Evolutionary conservation across 2,888 invertebrate species (phyloP).

Genomic region (Mellilla xanthometata): DNA sequence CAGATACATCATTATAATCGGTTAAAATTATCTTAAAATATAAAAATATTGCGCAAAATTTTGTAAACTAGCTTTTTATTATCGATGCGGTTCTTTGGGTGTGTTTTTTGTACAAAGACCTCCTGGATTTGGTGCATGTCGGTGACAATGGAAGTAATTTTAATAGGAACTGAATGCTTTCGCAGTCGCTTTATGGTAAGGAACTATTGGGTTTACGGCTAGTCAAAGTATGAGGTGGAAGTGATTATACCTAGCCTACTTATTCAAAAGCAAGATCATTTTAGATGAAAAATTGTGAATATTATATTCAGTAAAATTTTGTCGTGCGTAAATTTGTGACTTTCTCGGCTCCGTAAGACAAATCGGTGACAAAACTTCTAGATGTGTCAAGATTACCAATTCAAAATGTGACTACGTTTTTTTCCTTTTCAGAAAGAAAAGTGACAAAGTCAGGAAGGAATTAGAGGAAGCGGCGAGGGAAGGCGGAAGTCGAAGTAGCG

Average conservation of each 20-base stretch:
- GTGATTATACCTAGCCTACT: too few species aligned
- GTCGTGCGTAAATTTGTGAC: too few species aligned
- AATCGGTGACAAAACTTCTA: too few species aligned
- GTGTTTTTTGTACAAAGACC: too few species aligned
- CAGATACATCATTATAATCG: too few species aligned
- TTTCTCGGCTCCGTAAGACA: too few species aligned
- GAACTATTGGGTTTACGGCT: neutral
- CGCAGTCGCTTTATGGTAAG: conserved; percentile 18
- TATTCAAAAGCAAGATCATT: too few species aligned
- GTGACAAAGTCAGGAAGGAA: conserved; percentile 94
- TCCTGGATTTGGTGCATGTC: conserved; percentile 13
- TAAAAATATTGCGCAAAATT: neutral
- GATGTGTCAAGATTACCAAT: neutral
- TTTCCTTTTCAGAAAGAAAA: conserved; percentile 88
- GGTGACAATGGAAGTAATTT: conserved; percentile 1
- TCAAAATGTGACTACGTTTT: conserved; percentile 3
- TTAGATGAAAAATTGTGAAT: too few species aligned
- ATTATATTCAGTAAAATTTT: too few species aligned
- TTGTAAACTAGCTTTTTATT: conserved; percentile 10
- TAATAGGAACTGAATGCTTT: conserved; percentile 4
- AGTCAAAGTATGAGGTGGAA: too few species aligned
- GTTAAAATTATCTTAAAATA: too few species aligned
- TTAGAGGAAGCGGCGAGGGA: conserved; percentile 94
- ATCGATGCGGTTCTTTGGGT: conserved; percentile 2
- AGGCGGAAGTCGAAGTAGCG: conserved; percentile 79